Percentiles rank a stretch among this genome's conserved stretches.
phyloP scores from a whole-genome alignment of 2,797 vertebrate species.

The Coregonus ussuriensis region DNA sequence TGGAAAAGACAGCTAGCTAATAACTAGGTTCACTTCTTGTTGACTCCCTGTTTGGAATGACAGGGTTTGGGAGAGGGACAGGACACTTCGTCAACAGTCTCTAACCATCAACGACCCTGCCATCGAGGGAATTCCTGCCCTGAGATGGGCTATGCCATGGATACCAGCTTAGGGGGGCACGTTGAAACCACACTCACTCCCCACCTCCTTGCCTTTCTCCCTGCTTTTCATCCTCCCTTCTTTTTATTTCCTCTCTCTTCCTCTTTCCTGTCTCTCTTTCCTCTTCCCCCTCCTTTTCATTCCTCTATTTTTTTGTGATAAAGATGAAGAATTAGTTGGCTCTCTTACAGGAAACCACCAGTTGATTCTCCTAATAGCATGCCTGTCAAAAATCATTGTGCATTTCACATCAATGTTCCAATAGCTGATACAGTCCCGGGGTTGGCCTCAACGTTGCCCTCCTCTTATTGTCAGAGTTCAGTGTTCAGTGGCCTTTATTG shows the following conservation, averaged over 20 bases:
- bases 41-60: not conserved
- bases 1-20: not conserved
- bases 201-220: not conserved
- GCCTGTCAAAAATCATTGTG: not conserved
- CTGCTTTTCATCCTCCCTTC: not conserved
- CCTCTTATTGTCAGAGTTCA: slow-evolving; percentile 2
- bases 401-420: not conserved
- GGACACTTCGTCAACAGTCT: slow-evolving; percentile 1
- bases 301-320: slow-evolving; percentile 6
- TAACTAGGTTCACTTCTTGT: not conserved
- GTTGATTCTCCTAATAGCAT: slow-evolving; percentile 21
- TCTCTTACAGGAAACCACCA: slow-evolving; percentile 25
- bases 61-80: not conserved
- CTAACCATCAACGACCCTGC: not conserved
- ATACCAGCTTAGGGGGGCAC: slow-evolving; percentile 5
- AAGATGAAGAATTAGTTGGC: slow-evolving; percentile 28
- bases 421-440: not conserved
- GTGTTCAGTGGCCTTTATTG: slow-evolving; percentile 29
- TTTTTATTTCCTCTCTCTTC: not conserved
- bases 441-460: not conserved
- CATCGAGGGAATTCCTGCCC: slow-evolving; percentile 15
- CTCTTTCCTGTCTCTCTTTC: not conserved
- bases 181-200: not conserved
- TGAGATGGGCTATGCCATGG: slow-evolving; percentile 9
- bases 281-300: no score